Conservation (phyloP, 2,888 invertebrate genomes). For the Acleris holmiana region DNA sequence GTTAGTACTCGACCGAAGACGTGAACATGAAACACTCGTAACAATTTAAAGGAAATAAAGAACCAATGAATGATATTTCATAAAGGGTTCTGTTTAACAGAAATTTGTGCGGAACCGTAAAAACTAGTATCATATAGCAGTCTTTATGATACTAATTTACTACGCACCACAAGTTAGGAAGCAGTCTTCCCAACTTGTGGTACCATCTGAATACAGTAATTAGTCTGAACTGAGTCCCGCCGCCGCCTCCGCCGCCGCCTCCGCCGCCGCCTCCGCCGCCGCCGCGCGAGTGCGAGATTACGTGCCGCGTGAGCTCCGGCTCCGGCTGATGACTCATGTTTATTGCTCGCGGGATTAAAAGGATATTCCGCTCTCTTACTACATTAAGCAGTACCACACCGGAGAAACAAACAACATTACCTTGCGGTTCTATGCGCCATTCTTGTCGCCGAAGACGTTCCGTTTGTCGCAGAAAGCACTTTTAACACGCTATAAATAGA, state of each 20-base stretch:
- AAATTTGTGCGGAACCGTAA: conserved; percentile 37
- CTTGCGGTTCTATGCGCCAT: conserved; percentile 62
- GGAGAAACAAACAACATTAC: conserved; percentile 56
- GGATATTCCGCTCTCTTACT: conserved; percentile 68
- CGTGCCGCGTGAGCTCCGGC: conserved; percentile 52
- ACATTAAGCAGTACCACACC: conserved; percentile 64
- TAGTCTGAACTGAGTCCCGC: conserved; percentile 6
- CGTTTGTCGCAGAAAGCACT: conserved; percentile 25
- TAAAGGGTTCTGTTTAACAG: too few species aligned
- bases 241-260: too few species aligned
- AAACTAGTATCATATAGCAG: conserved; percentile 44
- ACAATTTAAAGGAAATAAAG: too few species aligned
- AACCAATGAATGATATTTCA: too few species aligned
- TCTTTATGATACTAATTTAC: too few species aligned
- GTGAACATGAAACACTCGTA: too few species aligned
- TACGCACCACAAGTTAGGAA: too few species aligned
- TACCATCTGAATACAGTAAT: conserved; percentile 22
- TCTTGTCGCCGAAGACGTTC: conserved; percentile 51
- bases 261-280: too few species aligned
- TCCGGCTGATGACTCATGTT: conserved; percentile 54
- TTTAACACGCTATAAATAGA: conserved; percentile 40
- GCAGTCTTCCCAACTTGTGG: conserved; percentile 16
- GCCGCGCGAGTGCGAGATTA: conserved; percentile 10
- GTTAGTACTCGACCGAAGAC: too few species aligned
- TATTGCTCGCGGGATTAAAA: conserved; percentile 69